Percentiles rank a stretch among this genome's conserved stretches.
phyloP scores from a whole-genome alignment of 2,113 vertebrate species.

The Oxygymnocypris stewartii region DNA sequence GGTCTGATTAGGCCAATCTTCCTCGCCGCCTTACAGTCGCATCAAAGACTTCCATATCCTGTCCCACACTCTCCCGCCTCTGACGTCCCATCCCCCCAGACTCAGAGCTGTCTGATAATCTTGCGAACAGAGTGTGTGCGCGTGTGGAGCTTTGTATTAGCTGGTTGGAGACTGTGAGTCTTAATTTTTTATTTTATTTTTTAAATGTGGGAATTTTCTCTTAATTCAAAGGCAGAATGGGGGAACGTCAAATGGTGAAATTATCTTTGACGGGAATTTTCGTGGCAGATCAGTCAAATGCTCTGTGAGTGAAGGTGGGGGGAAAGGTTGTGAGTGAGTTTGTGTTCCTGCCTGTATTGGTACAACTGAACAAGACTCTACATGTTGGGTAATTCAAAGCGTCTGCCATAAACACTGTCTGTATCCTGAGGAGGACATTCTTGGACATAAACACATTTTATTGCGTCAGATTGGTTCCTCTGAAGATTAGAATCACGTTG shows the following conservation, averaged over 20 bases:
- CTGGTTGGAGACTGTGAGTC: slow-evolving; percentile 86
- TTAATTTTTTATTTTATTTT: slow-evolving; percentile 79
- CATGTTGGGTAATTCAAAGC: slow-evolving; percentile 61
- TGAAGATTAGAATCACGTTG: slow-evolving; percentile 20
- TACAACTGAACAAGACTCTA: slow-evolving; percentile 66
- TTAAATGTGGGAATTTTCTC: slow-evolving; percentile 75
- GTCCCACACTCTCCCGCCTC: slow-evolving; percentile 75
- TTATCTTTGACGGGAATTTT: not conserved
- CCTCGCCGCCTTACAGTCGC: slow-evolving; percentile 80
- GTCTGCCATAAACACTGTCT: slow-evolving; percentile 39
- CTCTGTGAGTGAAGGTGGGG: not conserved
- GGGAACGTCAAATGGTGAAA: slow-evolving; percentile 1
- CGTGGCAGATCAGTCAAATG: not conserved
- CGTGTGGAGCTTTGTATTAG: slow-evolving; percentile 90
- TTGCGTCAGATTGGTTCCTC: slow-evolving; percentile 18
- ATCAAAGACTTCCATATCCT: slow-evolving; percentile 97
- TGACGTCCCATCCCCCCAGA: slow-evolving; percentile 55
- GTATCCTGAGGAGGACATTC: slow-evolving; percentile 44
- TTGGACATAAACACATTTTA: slow-evolving; percentile 40
- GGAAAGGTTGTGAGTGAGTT: slow-evolving; percentile 28
- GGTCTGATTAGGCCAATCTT: slow-evolving; percentile 61
- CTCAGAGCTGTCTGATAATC: slow-evolving; percentile 29
- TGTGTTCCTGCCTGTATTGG: slow-evolving; percentile 22
- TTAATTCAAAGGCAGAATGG: slow-evolving; percentile 1
- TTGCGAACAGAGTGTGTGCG: slow-evolving; percentile 51